These are phyloP conservation scores for Disparrhopalites patrizii DNA, from an alignment of 2,888 invertebrate genomes.

Conservation along the genomic window DNA sequence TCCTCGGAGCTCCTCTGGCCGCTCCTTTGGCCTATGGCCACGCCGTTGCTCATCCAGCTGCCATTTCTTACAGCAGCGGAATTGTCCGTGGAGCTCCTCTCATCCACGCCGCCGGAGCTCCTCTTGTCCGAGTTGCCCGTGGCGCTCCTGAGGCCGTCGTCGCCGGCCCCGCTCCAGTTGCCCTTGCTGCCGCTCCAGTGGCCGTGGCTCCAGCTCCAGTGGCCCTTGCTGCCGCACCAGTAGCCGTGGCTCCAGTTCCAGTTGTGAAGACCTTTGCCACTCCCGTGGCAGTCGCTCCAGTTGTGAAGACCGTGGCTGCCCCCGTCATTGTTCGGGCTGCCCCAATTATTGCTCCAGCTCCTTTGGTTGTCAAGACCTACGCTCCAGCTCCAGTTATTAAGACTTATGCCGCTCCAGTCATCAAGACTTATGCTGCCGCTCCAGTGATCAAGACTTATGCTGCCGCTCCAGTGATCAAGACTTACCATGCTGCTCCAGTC, in stretches of 20 bases:
- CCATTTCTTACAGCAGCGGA: neutral
- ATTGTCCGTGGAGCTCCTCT: neutral
- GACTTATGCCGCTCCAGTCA: slow-evolving; percentile 8
- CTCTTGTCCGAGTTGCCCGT: neutral
- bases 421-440: neutral
- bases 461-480: neutral
- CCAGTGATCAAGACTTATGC: slow-evolving; percentile 1
- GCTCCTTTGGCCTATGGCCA: no score
- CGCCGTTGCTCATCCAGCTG: neutral
- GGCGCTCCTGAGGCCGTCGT: no score
- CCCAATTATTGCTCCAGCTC: neutral
- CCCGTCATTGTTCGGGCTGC: neutral
- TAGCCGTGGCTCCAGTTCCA: neutral
- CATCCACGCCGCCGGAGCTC: neutral
- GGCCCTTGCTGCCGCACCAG: neutral
- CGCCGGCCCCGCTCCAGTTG: neutral
- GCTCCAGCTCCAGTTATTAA: neutral
- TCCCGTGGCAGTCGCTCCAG: neutral
- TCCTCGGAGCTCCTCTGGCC: neutral
- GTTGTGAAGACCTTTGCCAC: no score
- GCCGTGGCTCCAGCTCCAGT: slow-evolving; percentile 1
- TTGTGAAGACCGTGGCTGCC: neutral
- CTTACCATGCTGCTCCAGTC: slow-evolving; percentile 9
- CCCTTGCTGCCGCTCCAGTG: slow-evolving; percentile 4
- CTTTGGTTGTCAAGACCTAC: neutral